Conservation (phyloP, 1,140 invertebrate genomes). For the Teleopsis dalmanni region DNA sequence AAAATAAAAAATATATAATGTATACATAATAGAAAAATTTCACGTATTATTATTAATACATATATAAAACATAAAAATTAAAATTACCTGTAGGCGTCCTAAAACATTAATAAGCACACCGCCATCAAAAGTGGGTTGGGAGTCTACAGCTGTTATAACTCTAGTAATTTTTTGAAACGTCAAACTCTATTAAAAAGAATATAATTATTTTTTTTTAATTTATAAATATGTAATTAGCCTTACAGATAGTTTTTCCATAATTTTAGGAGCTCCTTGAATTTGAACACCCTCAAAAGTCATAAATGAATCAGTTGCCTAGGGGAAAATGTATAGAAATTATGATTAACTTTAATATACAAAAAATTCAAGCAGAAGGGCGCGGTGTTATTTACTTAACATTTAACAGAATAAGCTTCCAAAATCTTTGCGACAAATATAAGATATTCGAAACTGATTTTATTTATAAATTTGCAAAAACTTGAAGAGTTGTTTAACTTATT, state of each 20-base stretch:
- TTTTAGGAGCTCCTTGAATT: constrained; percentile 82
- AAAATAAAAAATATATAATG: constrained; percentile 4
- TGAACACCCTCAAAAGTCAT: constrained; percentile 94
- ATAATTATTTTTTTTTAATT: background rate
- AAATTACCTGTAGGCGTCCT: constrained; percentile 81
- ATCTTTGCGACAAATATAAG: too few species aligned
- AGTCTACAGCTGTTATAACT: constrained; percentile 86
- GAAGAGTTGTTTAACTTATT: too few species aligned
- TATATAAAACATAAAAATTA: background rate
- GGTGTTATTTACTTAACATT: too few species aligned
- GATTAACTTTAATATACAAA: too few species aligned
- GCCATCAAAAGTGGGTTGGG: constrained; percentile 92
- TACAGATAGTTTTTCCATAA: constrained; percentile 90
- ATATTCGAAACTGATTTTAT: too few species aligned
- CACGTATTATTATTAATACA: background rate
- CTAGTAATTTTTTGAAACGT: constrained; percentile 89
- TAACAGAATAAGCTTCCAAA: too few species aligned
- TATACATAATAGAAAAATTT: background rate
- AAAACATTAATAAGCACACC: constrained; percentile 89
- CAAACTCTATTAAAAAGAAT: constrained; percentile 58
- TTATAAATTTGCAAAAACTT: too few species aligned
- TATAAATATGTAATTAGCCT: constrained; percentile 35
- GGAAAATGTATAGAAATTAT: too few species aligned
- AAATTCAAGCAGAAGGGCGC: too few species aligned
- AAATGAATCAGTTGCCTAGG: constrained; percentile 78